Conservation (phyloP, 2,797 vertebrate species). For the Platalea minor region DNA sequence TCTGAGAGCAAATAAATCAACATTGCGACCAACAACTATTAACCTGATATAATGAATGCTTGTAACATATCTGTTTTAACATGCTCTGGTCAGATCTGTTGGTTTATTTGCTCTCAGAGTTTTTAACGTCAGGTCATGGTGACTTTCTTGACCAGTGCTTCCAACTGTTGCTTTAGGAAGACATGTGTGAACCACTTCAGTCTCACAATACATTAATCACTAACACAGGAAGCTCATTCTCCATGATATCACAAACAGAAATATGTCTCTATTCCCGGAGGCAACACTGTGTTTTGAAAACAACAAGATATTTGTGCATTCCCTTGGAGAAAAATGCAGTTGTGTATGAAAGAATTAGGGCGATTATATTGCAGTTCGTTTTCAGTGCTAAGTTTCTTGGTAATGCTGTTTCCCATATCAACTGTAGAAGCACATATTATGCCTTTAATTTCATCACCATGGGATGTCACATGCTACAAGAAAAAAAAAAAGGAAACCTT, state of each 20-base stretch:
- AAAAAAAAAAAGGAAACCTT: neutral
- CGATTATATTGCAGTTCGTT: neutral
- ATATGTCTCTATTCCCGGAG: neutral
- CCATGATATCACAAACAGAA: neutral
- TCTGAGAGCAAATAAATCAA: no score
- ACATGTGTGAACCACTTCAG: neutral
- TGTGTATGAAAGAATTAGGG: neutral
- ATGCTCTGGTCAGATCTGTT: no score
- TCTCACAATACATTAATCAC: neutral
- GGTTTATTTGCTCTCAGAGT: neutral
- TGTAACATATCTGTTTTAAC: no score
- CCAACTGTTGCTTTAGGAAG: neutral
- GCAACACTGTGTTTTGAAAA: constrained; percentile 4
- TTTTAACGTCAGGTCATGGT: neutral
- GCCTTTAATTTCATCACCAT: neutral
- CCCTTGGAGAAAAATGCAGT: neutral
- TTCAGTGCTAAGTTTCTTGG: neutral
- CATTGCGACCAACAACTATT: no score
- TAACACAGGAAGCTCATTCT: neutral
- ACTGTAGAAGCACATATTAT: neutral
- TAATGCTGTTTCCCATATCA: neutral
- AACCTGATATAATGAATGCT: no score
- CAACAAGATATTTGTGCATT: neutral
- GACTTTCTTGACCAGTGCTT: neutral
- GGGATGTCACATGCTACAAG: neutral